phyloP scores from a whole-genome alignment of 1,140 invertebrate genomes.

The Oryctes rhinoceros region DNA sequence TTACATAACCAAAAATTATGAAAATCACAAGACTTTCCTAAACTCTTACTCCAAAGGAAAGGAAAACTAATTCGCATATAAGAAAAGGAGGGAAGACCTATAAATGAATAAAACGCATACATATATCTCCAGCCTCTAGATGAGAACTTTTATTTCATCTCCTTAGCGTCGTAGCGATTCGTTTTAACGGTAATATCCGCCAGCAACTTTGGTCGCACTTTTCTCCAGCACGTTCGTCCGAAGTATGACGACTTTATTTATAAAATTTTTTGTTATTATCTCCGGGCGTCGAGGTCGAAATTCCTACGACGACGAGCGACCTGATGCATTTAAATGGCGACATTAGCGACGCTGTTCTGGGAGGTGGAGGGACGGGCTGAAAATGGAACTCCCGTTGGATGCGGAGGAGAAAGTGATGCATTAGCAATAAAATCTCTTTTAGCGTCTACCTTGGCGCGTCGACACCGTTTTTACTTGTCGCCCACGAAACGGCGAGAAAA shows the following conservation, averaged over 20 bases:
- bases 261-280: slow-evolving; percentile 16
- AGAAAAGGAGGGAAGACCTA: too few relatives aligned
- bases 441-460: not conserved
- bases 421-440: slow-evolving; percentile 10
- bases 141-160: too few relatives aligned
- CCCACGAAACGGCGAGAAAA: not conserved
- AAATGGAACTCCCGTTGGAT: not conserved
- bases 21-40: too few relatives aligned
- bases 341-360: not conserved
- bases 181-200: not conserved
- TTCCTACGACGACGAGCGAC: not conserved
- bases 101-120: too few relatives aligned
- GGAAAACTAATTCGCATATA: too few relatives aligned
- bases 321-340: slow-evolving; percentile 18
- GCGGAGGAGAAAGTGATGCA: not conserved
- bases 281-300: not conserved
- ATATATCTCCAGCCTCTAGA: too few relatives aligned
- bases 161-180: not conserved
- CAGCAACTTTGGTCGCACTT: not conserved
- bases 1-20: too few relatives aligned
- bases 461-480: not conserved
- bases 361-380: not conserved
- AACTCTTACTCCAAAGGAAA: too few relatives aligned
- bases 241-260: slow-evolving; percentile 4
- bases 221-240: not conserved